Percentiles rank a stretch among this genome's conserved stretches.
These are phyloP conservation scores for Schizopygopsis pylzovi DNA, from an alignment of 2,797 vertebrate species.

Conservation along the genomic window DNA sequence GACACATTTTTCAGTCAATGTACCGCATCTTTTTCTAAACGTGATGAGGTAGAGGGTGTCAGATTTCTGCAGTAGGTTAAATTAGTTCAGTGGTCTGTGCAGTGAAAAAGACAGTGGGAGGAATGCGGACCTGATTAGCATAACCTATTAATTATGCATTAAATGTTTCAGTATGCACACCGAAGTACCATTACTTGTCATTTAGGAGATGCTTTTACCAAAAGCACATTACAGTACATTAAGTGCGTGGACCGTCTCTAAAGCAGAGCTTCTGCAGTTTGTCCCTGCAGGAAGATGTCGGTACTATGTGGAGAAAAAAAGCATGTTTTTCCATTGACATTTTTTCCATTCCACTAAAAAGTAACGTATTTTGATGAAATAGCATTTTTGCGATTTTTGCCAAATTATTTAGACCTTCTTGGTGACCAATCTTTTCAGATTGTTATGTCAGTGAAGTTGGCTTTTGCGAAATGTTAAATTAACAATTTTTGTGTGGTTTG, in stretches of 20 bases:
- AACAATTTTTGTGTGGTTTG: background rate
- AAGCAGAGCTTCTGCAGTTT: constrained; percentile 2
- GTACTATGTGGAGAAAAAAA: background rate
- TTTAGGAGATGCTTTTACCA: constrained; percentile 6
- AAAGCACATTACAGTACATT: constrained; percentile 24
- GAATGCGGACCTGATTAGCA: constrained; percentile 28
- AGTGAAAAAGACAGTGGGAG: background rate
- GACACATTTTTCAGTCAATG: background rate
- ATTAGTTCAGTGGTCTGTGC: background rate
- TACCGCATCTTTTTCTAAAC: background rate
- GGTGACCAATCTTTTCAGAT: background rate
- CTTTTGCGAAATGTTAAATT: background rate
- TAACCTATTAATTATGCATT: constrained; percentile 33
- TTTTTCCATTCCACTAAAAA: background rate
- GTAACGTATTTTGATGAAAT: background rate
- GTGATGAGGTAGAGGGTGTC: background rate
- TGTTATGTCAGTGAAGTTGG: background rate
- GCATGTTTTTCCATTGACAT: background rate
- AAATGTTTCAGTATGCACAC: constrained; percentile 7
- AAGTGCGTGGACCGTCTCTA: background rate
- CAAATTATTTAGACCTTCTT: background rate
- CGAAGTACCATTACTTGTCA: background rate
- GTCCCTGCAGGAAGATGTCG: background rate
- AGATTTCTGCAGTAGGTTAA: background rate
- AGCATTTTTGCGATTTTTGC: background rate